A percentile compares a stretch with the other conserved stretches of the same genome.
phyloP scores from a whole-genome alignment of 2,888 invertebrate species.

The Diploptera punctata region DNA sequence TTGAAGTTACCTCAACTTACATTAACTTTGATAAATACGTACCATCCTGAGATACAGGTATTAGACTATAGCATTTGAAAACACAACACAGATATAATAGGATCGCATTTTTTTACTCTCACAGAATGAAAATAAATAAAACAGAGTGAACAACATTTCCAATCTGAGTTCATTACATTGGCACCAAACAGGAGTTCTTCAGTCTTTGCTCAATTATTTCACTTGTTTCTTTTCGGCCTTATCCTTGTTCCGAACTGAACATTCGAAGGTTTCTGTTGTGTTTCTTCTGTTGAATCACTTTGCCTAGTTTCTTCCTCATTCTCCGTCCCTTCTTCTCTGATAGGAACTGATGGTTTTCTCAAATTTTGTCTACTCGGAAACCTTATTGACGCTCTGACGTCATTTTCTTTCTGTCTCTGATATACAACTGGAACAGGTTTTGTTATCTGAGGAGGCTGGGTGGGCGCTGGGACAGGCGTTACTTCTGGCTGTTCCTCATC shows the following conservation, averaged over 20 bases:
- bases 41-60: too few relatives aligned
- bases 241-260: constrained; percentile 34
- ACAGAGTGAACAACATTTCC: too few relatives aligned
- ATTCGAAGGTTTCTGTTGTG: constrained; percentile 50
- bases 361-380: not conserved
- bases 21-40: too few relatives aligned
- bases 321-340: not conserved
- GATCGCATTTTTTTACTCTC: too few relatives aligned
- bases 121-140: too few relatives aligned
- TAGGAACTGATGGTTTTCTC: not conserved
- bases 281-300: constrained; percentile 50
- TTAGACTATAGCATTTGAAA: too few relatives aligned
- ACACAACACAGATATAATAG: too few relatives aligned
- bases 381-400: not conserved
- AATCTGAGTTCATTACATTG: too few relatives aligned
- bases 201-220: too few relatives aligned
- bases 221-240: constrained; percentile 33
- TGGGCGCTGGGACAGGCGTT: constrained; percentile 47
- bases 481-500: constrained; percentile 47
- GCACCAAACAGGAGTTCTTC: too few relatives aligned
- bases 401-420: not conserved
- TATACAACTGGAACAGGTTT: too few relatives aligned
- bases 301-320: not conserved
- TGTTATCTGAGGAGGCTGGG: not conserved
- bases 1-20: too few relatives aligned